phyloP scores from a whole-genome alignment of 2,888 invertebrate genomes.

The Apoderus coryli region DNA sequence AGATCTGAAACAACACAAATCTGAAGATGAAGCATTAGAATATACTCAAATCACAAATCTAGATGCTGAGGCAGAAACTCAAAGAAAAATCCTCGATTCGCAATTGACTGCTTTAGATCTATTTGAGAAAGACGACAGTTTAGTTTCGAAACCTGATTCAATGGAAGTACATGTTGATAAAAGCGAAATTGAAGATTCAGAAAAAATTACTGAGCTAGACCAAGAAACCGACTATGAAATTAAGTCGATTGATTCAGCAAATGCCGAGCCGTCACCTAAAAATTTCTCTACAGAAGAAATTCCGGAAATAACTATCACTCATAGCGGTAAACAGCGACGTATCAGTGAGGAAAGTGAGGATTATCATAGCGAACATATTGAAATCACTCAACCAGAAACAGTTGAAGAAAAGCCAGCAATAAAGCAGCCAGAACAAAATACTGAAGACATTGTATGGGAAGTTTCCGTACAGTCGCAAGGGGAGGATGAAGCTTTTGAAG shows the following conservation, averaged over 20 bases:
- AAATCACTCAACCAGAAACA: slow-evolving; percentile 17
- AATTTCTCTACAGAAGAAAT: slow-evolving; percentile 23
- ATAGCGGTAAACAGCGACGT: slow-evolving; percentile 31
- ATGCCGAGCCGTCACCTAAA: slow-evolving; percentile 23
- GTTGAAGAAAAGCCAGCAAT: slow-evolving; percentile 22
- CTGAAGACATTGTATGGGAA: slow-evolving; percentile 38
- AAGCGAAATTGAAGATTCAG: slow-evolving; percentile 36
- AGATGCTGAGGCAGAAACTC: slow-evolving; percentile 21
- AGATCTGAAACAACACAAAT: slow-evolving; percentile 19
- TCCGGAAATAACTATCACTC: slow-evolving; percentile 32
- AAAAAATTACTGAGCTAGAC: slow-evolving; percentile 34
- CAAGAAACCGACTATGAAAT: slow-evolving; percentile 30
- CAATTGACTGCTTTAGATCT: slow-evolving; percentile 19
- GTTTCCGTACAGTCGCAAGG: slow-evolving; percentile 32
- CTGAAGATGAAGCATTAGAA: slow-evolving; percentile 19
- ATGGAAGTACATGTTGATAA: slow-evolving; percentile 38
- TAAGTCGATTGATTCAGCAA: slow-evolving; percentile 26
- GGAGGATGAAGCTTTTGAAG: slow-evolving; percentile 27
- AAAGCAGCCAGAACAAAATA: slow-evolving; percentile 33
- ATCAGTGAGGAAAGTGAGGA: slow-evolving; percentile 32
- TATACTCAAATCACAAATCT: slow-evolving; percentile 21
- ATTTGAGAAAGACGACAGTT: slow-evolving; percentile 21
- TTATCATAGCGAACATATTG: slow-evolving; percentile 20
- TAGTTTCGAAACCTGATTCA: slow-evolving; percentile 32
- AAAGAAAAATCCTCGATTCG: slow-evolving; percentile 25